Base-by-base conservation (phyloP, 2,888 invertebrate species). In the Polyommatus icarus region DNA sequence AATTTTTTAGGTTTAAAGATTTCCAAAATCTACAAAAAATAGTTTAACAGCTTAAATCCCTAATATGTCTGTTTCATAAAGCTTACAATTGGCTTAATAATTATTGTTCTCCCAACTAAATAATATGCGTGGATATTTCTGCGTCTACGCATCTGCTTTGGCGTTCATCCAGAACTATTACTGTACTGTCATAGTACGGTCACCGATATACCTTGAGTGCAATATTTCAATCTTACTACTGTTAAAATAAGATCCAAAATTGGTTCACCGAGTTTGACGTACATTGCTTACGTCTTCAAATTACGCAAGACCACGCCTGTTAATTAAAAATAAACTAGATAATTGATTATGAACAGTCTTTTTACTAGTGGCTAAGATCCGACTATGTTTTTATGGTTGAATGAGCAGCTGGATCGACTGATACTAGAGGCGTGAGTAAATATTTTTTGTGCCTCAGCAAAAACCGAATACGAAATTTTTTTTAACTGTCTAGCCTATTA, bases 61-160 rank as follows among this genome's bases (percentile, higher is more conserved):
- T 59, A 1, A 57, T 59, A 59, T 59, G 10, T n/a, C 20, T 29
- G 10, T 29, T 67, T 67, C 29, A 67, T 24, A 29, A 29, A 12
- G 67, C 67, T 29, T 29, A 29, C 12, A 67, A 67, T 29, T 67
- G 0, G 67, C 15, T 29, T 67, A n/a, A 8, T 59, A 20, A 24
- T 24, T 10, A 24, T 24, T 24, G 61, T 67, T 67, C 67, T 67
- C 1, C 29, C 24, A 29, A 67, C 29, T 67, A 67, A 15, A 67
- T 24, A 15, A 67, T 24, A 67, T 1, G 67, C 67, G 29, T 67
- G 15, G 29, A 29, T 67, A 67, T 67, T 67, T 67, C 29, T 67
- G 67, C 29, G 29, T 67, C 67, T 29, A 67, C 67, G 67, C 67
- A 67, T 67, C 24, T 61, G 24, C 8, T 67, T 29, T 67, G 67